phyloP scores from a whole-genome alignment of 2,797 vertebrate genomes.

The Falco cherrug region DNA sequence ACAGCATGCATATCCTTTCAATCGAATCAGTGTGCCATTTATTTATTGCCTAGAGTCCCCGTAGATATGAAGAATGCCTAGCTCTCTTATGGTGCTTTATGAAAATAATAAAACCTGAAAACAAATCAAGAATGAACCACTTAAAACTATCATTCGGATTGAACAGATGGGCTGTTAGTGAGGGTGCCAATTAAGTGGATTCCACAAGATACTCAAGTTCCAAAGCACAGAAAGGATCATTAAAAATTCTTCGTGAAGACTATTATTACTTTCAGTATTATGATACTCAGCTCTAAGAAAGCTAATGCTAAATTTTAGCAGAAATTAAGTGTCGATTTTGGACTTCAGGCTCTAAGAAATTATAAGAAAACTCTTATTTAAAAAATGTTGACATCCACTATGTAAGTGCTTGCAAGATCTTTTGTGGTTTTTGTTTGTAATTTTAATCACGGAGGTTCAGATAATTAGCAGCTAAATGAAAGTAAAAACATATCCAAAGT shows the following conservation, averaged over 20 bases:
- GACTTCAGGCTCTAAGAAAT: not conserved
- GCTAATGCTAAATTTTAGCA: not conserved
- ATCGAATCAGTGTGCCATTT: not conserved
- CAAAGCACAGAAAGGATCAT: conserved; percentile 1
- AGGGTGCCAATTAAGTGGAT: conserved; percentile 37
- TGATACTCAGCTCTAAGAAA: not conserved
- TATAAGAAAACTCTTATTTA: not conserved
- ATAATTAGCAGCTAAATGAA: conserved; percentile 25
- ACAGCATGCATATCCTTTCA: not conserved
- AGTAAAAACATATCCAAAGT: conserved; percentile 8
- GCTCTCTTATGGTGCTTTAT: not conserved
- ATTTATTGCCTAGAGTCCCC: not conserved
- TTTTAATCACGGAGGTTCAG: conserved; percentile 13
- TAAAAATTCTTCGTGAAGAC: not conserved
- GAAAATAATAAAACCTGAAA: not conserved
- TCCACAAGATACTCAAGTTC: conserved; percentile 25
- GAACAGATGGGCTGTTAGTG: not conserved
- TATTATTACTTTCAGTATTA: not conserved
- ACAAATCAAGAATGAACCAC: not conserved
- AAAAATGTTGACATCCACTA: not conserved
- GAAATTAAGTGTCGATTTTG: not conserved
- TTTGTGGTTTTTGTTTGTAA: not conserved
- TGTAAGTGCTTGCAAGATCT: not conserved
- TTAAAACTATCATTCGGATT: not conserved
- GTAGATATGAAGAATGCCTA: not conserved